phyloP scores from a whole-genome alignment of 2,113 vertebrate species.

The Corynorhinus townsendii region DNA sequence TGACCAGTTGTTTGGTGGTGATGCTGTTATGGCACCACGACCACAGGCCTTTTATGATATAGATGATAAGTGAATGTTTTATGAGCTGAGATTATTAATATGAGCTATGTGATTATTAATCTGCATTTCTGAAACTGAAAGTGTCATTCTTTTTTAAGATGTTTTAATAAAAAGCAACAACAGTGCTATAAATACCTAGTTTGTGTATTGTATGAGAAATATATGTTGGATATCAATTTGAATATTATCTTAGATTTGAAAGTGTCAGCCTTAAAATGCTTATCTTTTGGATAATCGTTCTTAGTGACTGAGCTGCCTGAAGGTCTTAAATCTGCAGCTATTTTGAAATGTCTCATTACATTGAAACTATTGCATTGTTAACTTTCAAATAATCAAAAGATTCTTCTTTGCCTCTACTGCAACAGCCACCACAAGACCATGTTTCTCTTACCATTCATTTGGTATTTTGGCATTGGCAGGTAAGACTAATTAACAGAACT shows the following conservation, averaged over 20 bases:
- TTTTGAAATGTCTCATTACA: not conserved
- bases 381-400: not conserved
- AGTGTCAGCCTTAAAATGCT: not conserved
- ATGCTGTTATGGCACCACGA: too few relatives aligned
- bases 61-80: not conserved
- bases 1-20: too few relatives aligned
- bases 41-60: too few relatives aligned
- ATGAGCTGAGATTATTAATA: not conserved
- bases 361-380: not conserved
- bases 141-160: not conserved
- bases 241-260: not conserved
- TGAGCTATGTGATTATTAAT: not conserved
- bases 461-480: not conserved
- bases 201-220: not conserved
- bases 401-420: not conserved
- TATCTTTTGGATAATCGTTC: not conserved
- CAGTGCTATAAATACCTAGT: not conserved
- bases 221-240: not conserved
- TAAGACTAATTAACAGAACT: not conserved
- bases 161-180: not conserved
- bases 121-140: not conserved
- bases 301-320: not conserved
- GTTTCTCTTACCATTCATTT: not conserved
- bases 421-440: not conserved
- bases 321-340: not conserved